A percentile compares a stretch with the other conserved stretches of the same genome.
Evolutionary conservation across 2,797 vertebrate species (phyloP).

Genomic region (Bradypodion pumilum): DNA sequence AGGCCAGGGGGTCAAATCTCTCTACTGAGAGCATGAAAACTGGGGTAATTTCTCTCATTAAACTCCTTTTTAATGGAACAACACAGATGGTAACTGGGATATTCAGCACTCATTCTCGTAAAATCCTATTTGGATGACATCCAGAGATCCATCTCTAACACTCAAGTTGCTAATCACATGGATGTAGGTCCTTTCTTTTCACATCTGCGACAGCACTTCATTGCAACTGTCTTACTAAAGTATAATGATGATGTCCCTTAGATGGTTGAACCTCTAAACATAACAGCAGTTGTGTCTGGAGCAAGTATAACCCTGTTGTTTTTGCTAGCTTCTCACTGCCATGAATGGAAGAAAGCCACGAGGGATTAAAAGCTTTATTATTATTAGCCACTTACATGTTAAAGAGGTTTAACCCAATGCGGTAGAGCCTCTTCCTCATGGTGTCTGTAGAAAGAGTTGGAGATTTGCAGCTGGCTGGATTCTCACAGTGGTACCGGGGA

Average conservation of each 20-base stretch:
- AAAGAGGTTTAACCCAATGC: slow-evolving; percentile 98
- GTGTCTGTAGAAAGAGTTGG: slow-evolving; percentile 96
- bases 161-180: background rate
- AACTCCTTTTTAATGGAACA: background rate
- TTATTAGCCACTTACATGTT: slow-evolving; percentile 88
- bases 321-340: background rate
- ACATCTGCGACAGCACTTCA: background rate
- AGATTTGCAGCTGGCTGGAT: slow-evolving; percentile 91
- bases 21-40: background rate
- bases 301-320: slow-evolving; percentile 1
- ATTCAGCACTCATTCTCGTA: background rate
- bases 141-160: slow-evolving; percentile 3
- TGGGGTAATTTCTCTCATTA: background rate
- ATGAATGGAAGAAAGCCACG: background rate
- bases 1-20: background rate
- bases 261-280: background rate
- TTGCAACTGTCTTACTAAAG: background rate
- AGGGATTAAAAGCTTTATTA: background rate
- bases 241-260: background rate
- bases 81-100: background rate
- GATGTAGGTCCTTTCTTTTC: slow-evolving; percentile 11
- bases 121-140: background rate
- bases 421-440: slow-evolving; percentile 96
- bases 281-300: fast-evolving
- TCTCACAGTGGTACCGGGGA: slow-evolving; percentile 94